These are phyloP conservation scores for Lampropteryx suffumata DNA, from an alignment of 2,888 invertebrate species.

Conservation along the genomic window DNA sequence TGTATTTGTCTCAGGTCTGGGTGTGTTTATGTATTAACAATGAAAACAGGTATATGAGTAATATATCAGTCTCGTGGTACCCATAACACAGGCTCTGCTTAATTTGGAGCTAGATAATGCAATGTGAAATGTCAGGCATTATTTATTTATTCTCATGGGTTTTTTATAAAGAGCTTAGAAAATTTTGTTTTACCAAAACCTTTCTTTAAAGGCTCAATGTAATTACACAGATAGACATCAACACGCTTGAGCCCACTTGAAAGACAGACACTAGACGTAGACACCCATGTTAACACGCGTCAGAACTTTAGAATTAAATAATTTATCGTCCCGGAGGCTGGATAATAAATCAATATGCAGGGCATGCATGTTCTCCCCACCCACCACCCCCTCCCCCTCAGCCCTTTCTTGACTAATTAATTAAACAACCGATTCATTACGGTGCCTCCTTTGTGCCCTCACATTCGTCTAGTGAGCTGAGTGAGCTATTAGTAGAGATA, in stretches of 20 bases:
- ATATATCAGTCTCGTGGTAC: too few species aligned
- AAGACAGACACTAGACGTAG: conserved; percentile 27
- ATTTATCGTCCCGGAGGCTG: conserved; percentile 72
- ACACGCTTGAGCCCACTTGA: conserved; percentile 7
- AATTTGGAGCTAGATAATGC: too few species aligned
- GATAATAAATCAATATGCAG: conserved; percentile 82
- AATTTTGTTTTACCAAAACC: too few species aligned
- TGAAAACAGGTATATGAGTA: too few species aligned
- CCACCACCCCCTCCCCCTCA: conserved; percentile 36
- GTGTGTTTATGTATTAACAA: too few species aligned
- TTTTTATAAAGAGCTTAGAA: too few species aligned
- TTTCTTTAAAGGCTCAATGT: background rate
- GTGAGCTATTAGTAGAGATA: conserved; percentile 56
- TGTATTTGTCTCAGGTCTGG: too few species aligned
- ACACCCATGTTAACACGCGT: conserved; percentile 57
- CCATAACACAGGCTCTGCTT: too few species aligned
- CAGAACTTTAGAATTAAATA: conserved; percentile 79
- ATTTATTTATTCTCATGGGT: too few species aligned
- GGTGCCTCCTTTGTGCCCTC: conserved; percentile 79
- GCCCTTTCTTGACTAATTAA: conserved; percentile 86
- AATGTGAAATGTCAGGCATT: too few species aligned
- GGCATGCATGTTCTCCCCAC: conserved; percentile 62
- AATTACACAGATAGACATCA: conserved; percentile 11
- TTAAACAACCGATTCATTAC: conserved; percentile 91
- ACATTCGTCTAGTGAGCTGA: conserved; percentile 74